phyloP scores from a whole-genome alignment of 64 coral and sea anemone genomes.

The Montipora foliosa region DNA sequence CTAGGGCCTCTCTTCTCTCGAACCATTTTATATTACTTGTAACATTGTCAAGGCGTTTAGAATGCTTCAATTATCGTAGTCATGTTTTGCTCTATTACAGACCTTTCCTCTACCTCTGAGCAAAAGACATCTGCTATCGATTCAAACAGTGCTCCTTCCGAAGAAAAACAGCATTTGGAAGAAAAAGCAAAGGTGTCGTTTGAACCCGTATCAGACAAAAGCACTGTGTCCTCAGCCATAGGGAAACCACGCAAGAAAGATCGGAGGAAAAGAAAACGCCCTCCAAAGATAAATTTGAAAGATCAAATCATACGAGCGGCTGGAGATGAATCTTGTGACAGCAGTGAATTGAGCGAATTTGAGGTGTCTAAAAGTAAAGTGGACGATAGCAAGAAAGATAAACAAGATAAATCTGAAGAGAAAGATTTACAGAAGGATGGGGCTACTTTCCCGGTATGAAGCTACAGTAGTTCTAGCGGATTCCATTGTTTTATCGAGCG shows the following conservation, averaged over 20 bases:
- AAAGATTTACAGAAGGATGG: conserved; percentile 1
- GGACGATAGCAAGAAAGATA: background rate
- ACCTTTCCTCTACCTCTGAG: background rate
- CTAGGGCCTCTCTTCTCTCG: no score
- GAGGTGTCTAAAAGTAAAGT: conserved; percentile 14
- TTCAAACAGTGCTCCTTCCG: background rate
- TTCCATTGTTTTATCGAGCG: background rate
- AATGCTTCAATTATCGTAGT: no score
- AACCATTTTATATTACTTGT: no score
- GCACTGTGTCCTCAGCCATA: background rate
- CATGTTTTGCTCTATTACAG: background rate
- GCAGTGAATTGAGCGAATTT: conserved; percentile 61
- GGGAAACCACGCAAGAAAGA: conserved; percentile 18
- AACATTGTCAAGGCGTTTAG: no score
- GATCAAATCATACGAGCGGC: conserved; percentile 52
- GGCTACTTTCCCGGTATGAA: conserved; percentile 58
- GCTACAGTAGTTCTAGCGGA: background rate
- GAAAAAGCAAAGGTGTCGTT: background rate
- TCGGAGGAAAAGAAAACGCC: conserved; percentile 43
- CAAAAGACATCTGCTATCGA: background rate
- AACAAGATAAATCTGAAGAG: background rate
- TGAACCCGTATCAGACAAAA: background rate
- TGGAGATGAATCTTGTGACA: conserved; percentile 63
- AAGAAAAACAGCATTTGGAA: background rate
- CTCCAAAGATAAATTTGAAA: conserved; percentile 9